Base-by-base conservation (phyloP, 1,140 invertebrate species). In the Phymorhynchus buccinoides region DNA sequence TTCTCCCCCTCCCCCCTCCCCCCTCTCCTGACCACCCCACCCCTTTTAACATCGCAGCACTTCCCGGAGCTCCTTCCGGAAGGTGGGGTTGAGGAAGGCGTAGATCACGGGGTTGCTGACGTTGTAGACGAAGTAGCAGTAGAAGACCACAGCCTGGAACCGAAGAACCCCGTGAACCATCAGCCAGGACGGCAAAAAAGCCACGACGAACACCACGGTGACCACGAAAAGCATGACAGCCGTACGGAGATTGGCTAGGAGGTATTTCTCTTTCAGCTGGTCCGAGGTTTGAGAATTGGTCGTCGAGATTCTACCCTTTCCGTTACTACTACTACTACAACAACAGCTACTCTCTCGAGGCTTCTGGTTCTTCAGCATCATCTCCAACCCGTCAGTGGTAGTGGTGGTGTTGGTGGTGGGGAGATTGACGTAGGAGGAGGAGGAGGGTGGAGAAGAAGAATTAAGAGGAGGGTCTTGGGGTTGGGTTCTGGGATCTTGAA, bases 51-150 rank as follows among this genome's bases (percentile, higher is more conserved):
- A n/a, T n/a, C n/a, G n/a, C n/a, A 90, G 32, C 35, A 91, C 66
- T n/a, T 84, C 88, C 66, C 71, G 62, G 62, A 92, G 83, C 48
- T 91, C 90, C n/a, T 89, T 83, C 27, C 93, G 62, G 84, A 93
- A 93, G n/a, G 91, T 91, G 48, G 89, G 89, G 84, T 93, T 93
- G 90, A 93, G 92, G 82, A 93, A 92, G 35, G 91, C 90, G 87
- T 92, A 93, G 12, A 93, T 92, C 14, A 93, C 88, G 22, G 92
- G 92, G 86, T 93, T 93, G 1, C 89, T 88, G 12, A 92, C 90
- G 87, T 93, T 91, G 84, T 93, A 92, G 66, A 88, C 87, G 85
- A 92, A 93, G 86, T 93, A 93, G 83, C 90, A 88, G 80, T 93
- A 93, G 85, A 93, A 93, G 22, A 93, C 80, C 1, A 91, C 83